A percentile compares a stretch with the other conserved stretches of the same genome.
phyloP scores from a whole-genome alignment of 2,113 vertebrate species.

The Mixornis gularis region DNA sequence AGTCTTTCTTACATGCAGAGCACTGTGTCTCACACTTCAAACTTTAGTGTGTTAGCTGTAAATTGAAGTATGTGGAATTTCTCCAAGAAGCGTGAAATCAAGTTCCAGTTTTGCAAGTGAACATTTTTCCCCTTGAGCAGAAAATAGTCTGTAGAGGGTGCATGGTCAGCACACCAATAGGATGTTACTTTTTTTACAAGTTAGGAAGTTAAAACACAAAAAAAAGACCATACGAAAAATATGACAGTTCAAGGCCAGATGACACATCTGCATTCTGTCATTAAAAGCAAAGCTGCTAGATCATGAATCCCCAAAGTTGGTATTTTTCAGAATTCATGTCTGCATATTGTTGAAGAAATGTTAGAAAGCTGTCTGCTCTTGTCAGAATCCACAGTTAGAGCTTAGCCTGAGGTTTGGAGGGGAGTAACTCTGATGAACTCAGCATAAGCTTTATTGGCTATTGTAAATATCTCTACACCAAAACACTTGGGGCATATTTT shows the following conservation, averaged over 20 bases:
- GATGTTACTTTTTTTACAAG: background rate
- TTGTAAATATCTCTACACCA: background rate
- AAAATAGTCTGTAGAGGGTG: background rate
- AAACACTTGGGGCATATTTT: constrained; percentile 9
- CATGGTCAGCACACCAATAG: constrained; percentile 28
- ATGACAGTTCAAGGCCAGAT: background rate
- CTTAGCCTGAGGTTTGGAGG: background rate
- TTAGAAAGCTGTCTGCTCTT: background rate
- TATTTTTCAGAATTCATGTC: background rate
- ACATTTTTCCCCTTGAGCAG: constrained; percentile 38
- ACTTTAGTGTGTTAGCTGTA: background rate
- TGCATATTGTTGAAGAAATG: background rate
- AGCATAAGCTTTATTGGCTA: background rate
- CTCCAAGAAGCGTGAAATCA: constrained; percentile 49
- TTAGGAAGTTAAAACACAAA: background rate
- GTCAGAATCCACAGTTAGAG: background rate
- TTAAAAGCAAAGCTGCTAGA: background rate
- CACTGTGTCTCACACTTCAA: background rate
- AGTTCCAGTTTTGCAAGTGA: constrained; percentile 47
- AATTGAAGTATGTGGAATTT: constrained; percentile 21
- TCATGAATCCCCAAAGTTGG: background rate
- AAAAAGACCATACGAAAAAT: background rate
- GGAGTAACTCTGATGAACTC: background rate
- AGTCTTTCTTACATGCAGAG: background rate
- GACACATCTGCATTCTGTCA: background rate